Percentiles rank a stretch among this genome's conserved stretches.
Evolutionary conservation across 2,888 invertebrate species (phyloP).

Genomic region (Machimus atricapillus): DNA sequence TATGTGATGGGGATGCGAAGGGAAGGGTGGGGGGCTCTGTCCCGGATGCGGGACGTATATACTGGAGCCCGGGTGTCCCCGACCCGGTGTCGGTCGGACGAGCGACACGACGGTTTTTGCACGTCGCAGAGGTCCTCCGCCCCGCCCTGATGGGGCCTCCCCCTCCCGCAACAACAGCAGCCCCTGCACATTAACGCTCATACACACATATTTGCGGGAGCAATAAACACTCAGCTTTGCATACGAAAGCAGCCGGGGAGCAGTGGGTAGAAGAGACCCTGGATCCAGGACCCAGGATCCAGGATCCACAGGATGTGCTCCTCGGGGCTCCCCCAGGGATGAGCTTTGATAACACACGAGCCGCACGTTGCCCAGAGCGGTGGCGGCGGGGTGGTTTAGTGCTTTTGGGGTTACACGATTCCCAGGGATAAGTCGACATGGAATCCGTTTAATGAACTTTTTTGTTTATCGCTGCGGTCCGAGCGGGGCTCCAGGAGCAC

Average conservation of each 20-base stretch:
- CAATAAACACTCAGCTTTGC: slow-evolving; percentile 35
- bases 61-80: background rate
- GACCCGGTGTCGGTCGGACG: background rate
- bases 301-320: background rate
- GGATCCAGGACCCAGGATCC: background rate
- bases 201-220: background rate
- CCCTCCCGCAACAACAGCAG: background rate
- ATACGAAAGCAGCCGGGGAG: background rate
- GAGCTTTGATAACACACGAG: slow-evolving; percentile 31
- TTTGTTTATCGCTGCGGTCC: slow-evolving; percentile 28
- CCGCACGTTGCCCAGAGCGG: slow-evolving; percentile 4
- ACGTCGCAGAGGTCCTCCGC: background rate
- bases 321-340: background rate
- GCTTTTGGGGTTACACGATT: slow-evolving; percentile 32
- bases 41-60: background rate
- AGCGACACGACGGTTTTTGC: slow-evolving; percentile 4
- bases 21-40: background rate
- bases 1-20: background rate
- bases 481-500: background rate
- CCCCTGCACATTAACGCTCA: slow-evolving; percentile 17
- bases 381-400: background rate
- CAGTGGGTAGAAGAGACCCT: background rate
- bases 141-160: background rate
- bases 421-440: slow-evolving; percentile 34
- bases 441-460: slow-evolving; percentile 40